These are phyloP conservation scores for Alosa sapidissima DNA, from an alignment of 2,797 vertebrate genomes.

Conservation along the genomic window DNA sequence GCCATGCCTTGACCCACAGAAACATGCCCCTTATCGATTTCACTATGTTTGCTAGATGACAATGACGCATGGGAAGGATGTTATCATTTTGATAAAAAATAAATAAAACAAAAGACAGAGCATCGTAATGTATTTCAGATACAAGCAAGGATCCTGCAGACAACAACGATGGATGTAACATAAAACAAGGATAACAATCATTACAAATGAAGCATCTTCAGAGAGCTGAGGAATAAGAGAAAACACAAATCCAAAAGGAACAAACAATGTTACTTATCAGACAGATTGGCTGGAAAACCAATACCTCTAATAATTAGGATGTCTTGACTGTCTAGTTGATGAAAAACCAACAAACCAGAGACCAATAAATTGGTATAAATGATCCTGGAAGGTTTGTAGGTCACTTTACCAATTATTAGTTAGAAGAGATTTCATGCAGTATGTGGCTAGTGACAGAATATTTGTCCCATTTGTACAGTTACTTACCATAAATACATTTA, in stretches of 20 bases:
- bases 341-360: background rate
- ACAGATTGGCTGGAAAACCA: background rate
- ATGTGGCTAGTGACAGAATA: background rate
- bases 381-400: background rate
- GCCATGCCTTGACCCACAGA: constrained; percentile 55
- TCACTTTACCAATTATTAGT: background rate
- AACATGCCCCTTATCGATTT: constrained; percentile 67
- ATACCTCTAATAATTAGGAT: background rate
- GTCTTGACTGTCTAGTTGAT: background rate
- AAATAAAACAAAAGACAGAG: constrained; percentile 43
- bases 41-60: constrained; percentile 38
- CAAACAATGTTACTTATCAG: background rate
- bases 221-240: background rate
- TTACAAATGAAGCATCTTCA: background rate
- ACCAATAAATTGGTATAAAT: background rate
- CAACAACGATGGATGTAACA: constrained; percentile 53
- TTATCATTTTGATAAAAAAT: constrained; percentile 56
- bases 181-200: constrained; percentile 1
- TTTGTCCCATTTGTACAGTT: no score
- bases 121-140: constrained; percentile 55
- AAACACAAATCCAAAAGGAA: background rate
- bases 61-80: constrained; percentile 55
- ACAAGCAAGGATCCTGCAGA: constrained; percentile 48
- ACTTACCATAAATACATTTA: no score
- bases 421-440: background rate